Conservation (phyloP, 2,888 invertebrate species). For the Entomobrya multifasciata region DNA sequence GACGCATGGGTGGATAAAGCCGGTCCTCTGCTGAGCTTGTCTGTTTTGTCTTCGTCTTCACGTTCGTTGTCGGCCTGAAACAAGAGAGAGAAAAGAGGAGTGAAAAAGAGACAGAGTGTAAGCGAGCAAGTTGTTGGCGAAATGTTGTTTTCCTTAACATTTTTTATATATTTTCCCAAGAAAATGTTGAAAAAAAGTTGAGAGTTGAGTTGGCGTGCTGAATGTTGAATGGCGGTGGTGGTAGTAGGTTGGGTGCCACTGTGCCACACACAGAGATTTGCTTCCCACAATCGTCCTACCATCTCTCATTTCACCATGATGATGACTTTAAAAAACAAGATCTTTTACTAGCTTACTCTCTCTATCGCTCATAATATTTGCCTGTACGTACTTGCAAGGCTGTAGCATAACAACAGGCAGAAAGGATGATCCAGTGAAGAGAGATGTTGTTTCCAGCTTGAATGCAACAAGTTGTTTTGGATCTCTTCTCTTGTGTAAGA, state of each 20-base stretch:
- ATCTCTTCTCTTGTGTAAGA: not conserved
- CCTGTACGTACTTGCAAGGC: not conserved
- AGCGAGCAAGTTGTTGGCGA: constrained; percentile 56
- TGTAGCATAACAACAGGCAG: not conserved
- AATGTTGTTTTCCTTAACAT: constrained; percentile 51
- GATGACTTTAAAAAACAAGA: constrained; percentile 58
- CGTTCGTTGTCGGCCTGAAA: constrained; percentile 39
- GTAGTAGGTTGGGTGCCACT: constrained; percentile 73
- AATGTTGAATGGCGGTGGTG: constrained; percentile 62
- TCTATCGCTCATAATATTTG: constrained; percentile 10
- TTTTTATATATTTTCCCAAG: constrained; percentile 47
- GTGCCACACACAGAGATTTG: constrained; percentile 73
- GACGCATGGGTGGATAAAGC: constrained; percentile 52
- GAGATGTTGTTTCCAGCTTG: constrained; percentile 21
- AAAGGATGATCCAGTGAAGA: too few species aligned
- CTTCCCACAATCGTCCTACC: constrained; percentile 70
- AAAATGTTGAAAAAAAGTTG: constrained; percentile 39
- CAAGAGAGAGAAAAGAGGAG: not conserved
- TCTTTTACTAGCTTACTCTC: constrained; percentile 51
- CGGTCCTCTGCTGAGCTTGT: constrained; percentile 41
- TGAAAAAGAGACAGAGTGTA: constrained; percentile 34
- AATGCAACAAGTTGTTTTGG: constrained; percentile 31
- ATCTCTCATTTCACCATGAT: constrained; percentile 68
- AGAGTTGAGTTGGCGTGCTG: constrained; percentile 70
- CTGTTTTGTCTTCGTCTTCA: not conserved